Percentiles rank a stretch among this genome's conserved stretches.
phyloP scores from a whole-genome alignment of 2,113 vertebrate genomes.

The Centropus unirufus region DNA sequence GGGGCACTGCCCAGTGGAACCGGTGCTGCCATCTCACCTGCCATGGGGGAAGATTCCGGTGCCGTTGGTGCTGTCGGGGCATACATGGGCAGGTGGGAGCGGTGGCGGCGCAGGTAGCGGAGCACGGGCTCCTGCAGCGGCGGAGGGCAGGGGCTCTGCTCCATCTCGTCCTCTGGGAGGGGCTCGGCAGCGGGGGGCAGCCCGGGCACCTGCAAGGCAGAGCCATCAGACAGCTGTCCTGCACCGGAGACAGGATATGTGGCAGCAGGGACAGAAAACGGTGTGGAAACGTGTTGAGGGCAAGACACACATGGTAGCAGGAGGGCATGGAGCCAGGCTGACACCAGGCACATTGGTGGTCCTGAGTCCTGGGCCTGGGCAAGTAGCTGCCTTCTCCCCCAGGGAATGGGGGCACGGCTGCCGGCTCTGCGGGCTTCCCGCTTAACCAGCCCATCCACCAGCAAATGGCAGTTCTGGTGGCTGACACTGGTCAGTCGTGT shows the following conservation, averaged over 20 bases:
- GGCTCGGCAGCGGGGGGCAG: neutral
- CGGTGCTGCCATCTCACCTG: neutral
- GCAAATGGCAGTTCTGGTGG: neutral
- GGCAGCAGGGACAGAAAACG: fast-evolving
- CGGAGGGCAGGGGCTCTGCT: slow-evolving; percentile 1
- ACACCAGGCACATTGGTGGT: no score
- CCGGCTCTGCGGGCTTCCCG: neutral
- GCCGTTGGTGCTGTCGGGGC: neutral
- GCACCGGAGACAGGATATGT: fast-evolving
- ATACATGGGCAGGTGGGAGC: slow-evolving; percentile 89
- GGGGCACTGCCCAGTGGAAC: neutral
- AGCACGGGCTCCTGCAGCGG: slow-evolving; percentile 76
- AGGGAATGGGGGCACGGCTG: no score
- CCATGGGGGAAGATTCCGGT: neutral
- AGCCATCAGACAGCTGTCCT: neutral
- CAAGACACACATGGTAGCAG: fast-evolving
- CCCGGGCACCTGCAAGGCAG: neutral
- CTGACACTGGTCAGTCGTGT: fast-evolving
- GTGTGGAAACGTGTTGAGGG: neutral
- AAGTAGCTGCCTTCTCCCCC: no score
- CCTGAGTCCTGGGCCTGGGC: neutral
- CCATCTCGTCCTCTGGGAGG: slow-evolving; percentile 44
- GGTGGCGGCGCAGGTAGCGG: slow-evolving; percentile 83
- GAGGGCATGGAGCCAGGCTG: neutral
- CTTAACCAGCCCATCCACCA: no score